Evolutionary conservation across 2,797 vertebrate species (phyloP), one percentile per base, ranked within the genome.

Genomic region (Tiaroga cobitis): DNA sequence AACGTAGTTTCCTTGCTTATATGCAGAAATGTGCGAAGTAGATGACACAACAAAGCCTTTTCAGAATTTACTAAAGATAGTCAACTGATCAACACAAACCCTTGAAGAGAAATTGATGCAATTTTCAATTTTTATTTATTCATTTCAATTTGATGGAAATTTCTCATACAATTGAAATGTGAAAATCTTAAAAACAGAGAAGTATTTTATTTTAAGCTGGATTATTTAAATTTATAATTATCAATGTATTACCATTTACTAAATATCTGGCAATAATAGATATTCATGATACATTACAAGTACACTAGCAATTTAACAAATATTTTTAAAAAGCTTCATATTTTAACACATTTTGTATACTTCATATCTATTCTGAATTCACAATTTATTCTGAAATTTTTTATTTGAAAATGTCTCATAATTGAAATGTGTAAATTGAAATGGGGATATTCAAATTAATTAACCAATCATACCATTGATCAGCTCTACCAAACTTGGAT

Each of bases 1-100:
- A 74, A 51, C 8, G 37, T 41, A 15, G 29, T 68, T 80, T 13
- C 29, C 43, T 68, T 37, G 29, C 63, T 67, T 68, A 67, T 68
- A 39, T 81, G 65, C 24, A 18, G 46, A 69, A 68, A 69, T 69
- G 32, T 56, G 80, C 0, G 9, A 54, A 56, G 70, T 18, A 81
- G 37, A 56, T 81, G 65, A 69, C 80, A 70, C 80, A 81, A 70
- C 49, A 69, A 70, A 70, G 43, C 32, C 15, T 56, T 70, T 56
- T 81, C 63, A 49, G 19, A 69, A 54, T 41, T 56, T 8, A n/a
- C 8, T 56, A n/a, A 26, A 81, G 15, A 81, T 24, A 26, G 15
- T 51, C 32, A 37, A 26, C 63, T 2, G 24, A 69, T 81, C 63
- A 56, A 39, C 65, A 81, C 41, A 68, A 68, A 54, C 21, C 21